These are phyloP conservation scores for Apoda limacodes DNA, from an alignment of 2,888 invertebrate species.

Conservation along the genomic window DNA sequence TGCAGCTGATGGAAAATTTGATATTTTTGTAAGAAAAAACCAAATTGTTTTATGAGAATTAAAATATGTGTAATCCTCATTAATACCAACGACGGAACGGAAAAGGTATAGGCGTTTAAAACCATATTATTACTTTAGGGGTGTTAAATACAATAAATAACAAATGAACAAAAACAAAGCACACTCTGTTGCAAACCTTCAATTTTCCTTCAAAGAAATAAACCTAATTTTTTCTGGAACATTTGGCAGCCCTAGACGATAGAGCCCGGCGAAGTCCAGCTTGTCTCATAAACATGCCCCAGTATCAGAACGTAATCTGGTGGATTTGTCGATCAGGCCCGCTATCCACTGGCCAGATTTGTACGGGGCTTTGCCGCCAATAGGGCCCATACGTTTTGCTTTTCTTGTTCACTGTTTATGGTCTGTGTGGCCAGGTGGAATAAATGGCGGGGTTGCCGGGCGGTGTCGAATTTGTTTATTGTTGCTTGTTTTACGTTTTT, in stretches of 20 bases:
- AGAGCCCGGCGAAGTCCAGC: slow-evolving; percentile 47
- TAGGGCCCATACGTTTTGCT: slow-evolving; percentile 62
- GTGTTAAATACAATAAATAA: no score
- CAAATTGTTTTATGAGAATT: no score
- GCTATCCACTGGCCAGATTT: slow-evolving; percentile 65
- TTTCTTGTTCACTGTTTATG: slow-evolving; percentile 60
- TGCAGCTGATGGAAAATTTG: no score
- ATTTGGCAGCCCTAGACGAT: slow-evolving; percentile 38
- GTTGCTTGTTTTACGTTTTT: no score
- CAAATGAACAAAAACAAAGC: no score
- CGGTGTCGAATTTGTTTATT: slow-evolving; percentile 33
- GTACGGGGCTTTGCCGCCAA: slow-evolving; percentile 61
- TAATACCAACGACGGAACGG: no score
- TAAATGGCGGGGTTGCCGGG: slow-evolving; percentile 23
- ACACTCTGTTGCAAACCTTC: no score
- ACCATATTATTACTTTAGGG: no score
- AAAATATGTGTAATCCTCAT: no score
- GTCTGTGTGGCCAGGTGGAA: slow-evolving; percentile 43
- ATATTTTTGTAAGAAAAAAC: no score
- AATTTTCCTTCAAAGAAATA: background rate
- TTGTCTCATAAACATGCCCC: slow-evolving; percentile 64
- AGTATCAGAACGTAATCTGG: slow-evolving; percentile 69
- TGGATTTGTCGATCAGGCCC: slow-evolving; percentile 69
- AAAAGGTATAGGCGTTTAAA: no score
- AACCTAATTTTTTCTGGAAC: no score